phyloP scores from a whole-genome alignment of 2,113 vertebrate species.

The Pseudolaguvia tuberculata region DNA sequence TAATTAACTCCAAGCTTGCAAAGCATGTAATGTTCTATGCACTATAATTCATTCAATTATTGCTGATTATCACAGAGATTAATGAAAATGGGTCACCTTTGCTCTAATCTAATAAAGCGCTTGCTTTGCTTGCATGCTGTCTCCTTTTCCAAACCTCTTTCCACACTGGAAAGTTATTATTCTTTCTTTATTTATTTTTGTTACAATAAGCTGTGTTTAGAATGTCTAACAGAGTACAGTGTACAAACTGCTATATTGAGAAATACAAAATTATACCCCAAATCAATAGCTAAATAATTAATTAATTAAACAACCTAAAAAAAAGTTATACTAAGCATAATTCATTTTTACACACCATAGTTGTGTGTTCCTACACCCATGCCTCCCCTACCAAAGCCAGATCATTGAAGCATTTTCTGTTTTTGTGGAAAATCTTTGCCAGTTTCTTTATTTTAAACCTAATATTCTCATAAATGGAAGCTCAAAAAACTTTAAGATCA shows the following conservation, averaged over 20 bases:
- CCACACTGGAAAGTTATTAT: background rate
- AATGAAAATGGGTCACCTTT: constrained; percentile 60
- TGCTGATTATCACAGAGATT: constrained; percentile 62
- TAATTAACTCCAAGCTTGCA: constrained; percentile 32
- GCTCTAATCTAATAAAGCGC: constrained; percentile 62
- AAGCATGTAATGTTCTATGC: constrained; percentile 38
- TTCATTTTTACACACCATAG: constrained; percentile 55
- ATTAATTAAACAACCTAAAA: no score
- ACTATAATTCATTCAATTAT: constrained; percentile 56
- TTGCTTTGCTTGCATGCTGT: constrained; percentile 58
- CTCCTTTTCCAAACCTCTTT: constrained; percentile 44
- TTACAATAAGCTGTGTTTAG: constrained; percentile 53
- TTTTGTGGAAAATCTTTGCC: constrained; percentile 20
- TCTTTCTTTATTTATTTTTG: constrained; percentile 50
- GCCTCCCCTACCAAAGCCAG: constrained; percentile 2
- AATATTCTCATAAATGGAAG: background rate
- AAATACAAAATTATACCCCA: constrained; percentile 50
- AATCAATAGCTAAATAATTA: constrained; percentile 52
- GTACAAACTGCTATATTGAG: constrained; percentile 55
- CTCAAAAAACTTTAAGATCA: background rate
- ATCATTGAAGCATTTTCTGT: constrained; percentile 48
- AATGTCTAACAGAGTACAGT: constrained; percentile 51
- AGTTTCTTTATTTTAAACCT: constrained; percentile 20
- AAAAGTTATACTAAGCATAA: constrained; percentile 48
- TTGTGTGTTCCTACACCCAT: constrained; percentile 29